phyloP scores from a whole-genome alignment of 92 coral and sea anemone species.

The Epizoanthus stellaris region DNA sequence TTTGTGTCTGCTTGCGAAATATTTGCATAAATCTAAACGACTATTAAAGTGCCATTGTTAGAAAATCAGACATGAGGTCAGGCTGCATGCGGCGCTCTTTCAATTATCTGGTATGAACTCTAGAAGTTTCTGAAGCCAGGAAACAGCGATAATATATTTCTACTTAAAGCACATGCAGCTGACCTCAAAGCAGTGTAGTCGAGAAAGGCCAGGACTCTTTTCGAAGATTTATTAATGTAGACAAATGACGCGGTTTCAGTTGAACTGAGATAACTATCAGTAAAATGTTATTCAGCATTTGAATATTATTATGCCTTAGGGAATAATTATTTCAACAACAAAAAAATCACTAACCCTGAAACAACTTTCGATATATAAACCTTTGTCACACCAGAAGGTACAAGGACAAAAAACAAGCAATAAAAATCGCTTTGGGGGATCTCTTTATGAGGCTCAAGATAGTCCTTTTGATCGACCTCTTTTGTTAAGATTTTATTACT shows the following conservation, averaged over 20 bases:
- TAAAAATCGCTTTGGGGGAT: neutral
- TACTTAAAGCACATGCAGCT: no score
- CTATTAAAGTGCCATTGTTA: neutral
- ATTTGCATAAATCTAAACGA: conserved; percentile 13
- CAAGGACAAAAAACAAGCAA: neutral
- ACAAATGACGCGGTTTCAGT: neutral
- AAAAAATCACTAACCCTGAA: neutral
- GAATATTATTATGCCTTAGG: neutral
- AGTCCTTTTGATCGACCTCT: neutral
- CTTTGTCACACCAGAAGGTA: neutral
- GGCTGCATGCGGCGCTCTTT: neutral
- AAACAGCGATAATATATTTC: neutral
- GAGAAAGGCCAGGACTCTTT: neutral
- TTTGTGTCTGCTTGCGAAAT: neutral
- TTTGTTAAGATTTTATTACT: neutral
- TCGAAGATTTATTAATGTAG: neutral
- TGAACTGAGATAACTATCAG: neutral
- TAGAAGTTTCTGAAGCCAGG: neutral
- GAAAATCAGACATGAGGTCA: neutral
- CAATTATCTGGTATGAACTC: neutral
- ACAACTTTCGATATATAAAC: neutral
- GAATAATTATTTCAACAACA: neutral
- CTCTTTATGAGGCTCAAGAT: neutral
- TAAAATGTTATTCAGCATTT: neutral
- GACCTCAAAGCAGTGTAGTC: neutral